Percentiles rank a stretch among this genome's conserved stretches.
phyloP scores from a whole-genome alignment of 2,113 vertebrate species.

The Pandion haliaetus region DNA sequence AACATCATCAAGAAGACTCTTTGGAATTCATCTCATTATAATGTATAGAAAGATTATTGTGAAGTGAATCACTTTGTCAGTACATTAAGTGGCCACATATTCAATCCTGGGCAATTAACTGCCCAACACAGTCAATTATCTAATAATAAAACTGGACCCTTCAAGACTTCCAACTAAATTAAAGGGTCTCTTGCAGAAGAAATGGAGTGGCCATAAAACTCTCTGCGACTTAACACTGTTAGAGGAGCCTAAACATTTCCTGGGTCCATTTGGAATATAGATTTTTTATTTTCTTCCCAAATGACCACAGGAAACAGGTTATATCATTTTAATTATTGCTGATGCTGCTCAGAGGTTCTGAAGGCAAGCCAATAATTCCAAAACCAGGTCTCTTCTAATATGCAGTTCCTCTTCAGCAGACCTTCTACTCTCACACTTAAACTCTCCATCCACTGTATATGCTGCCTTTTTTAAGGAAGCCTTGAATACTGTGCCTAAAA shows the following conservation, averaged over 20 bases:
- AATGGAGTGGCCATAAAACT: slow-evolving; percentile 48
- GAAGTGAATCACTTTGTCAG: slow-evolving; percentile 46
- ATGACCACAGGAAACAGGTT: slow-evolving; percentile 65
- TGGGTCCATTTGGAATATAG: slow-evolving; percentile 64
- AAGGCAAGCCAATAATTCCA: slow-evolving; percentile 43
- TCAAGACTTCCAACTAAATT: slow-evolving; percentile 47
- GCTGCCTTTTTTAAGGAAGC: background rate
- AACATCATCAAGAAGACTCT: background rate
- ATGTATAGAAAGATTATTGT: slow-evolving; percentile 38
- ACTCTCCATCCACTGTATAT: background rate
- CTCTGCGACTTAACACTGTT: slow-evolving; percentile 30
- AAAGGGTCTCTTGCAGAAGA: slow-evolving; percentile 40
- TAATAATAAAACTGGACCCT: slow-evolving; percentile 52
- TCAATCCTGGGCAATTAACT: slow-evolving; percentile 66
- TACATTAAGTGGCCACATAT: slow-evolving; percentile 63
- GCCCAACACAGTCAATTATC: slow-evolving; percentile 57
- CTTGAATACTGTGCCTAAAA: background rate
- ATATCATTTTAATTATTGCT: slow-evolving; percentile 73
- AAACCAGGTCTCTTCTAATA: background rate
- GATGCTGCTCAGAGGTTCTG: slow-evolving; percentile 46
- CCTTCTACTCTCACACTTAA: background rate
- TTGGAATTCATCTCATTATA: slow-evolving; percentile 51
- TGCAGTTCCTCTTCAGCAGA: background rate
- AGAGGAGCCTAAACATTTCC: slow-evolving; percentile 56
- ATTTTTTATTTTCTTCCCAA: slow-evolving; percentile 67